Conservation (phyloP, 2,113 vertebrate genomes). For the Oceanites oceanicus region DNA sequence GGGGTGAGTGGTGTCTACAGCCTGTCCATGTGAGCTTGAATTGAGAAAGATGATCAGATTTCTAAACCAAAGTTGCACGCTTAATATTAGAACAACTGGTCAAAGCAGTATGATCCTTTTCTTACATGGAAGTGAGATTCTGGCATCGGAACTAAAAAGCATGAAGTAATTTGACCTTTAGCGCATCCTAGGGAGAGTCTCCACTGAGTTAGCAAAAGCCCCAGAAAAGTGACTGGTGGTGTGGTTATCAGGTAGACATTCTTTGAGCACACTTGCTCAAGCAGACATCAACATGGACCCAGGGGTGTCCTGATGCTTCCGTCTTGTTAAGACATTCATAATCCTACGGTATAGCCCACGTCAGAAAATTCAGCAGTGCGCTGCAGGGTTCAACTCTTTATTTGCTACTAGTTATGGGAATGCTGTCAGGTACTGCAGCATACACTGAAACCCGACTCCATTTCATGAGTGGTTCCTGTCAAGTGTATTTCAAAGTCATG, state of each 20-base stretch:
- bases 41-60: neutral
- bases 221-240: neutral
- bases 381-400: neutral
- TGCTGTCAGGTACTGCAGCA: neutral
- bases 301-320: neutral
- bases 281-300: neutral
- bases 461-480: neutral
- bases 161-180: neutral
- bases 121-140: neutral
- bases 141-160: neutral
- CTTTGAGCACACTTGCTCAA: neutral
- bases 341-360: neutral
- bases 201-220: neutral
- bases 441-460: neutral
- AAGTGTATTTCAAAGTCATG: neutral
- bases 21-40: neutral
- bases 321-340: neutral
- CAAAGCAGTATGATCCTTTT: neutral
- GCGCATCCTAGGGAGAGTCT: neutral
- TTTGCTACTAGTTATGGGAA: neutral
- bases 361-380: neutral
- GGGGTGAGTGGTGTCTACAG: neutral
- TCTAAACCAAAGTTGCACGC: neutral
- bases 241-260: neutral
- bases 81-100: neutral